A percentile compares a stretch with the other conserved stretches of the same genome.
Conservation (phyloP, 2,797 vertebrate genomes). For the Gadopsis bispinosus region DNA sequence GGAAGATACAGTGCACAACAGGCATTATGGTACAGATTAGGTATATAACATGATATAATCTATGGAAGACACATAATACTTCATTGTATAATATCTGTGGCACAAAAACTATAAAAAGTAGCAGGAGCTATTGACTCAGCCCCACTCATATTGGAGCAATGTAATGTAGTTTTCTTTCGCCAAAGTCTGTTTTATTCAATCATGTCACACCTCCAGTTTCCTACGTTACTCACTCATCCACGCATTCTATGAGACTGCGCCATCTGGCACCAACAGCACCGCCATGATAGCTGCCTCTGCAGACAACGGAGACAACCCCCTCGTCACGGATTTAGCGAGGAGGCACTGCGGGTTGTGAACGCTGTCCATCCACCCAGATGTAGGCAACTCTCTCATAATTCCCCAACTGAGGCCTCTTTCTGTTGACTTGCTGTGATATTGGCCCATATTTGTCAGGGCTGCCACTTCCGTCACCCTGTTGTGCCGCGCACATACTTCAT, state of each 20-base stretch:
- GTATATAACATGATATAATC: neutral
- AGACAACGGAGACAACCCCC: slow-evolving; percentile 32
- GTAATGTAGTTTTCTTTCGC: slow-evolving; percentile 43
- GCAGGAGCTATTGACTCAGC: slow-evolving; percentile 31
- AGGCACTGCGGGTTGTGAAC: slow-evolving; percentile 33
- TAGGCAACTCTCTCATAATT: slow-evolving; percentile 35
- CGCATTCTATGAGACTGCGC: slow-evolving; percentile 54
- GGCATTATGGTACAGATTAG: neutral
- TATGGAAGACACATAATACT: neutral
- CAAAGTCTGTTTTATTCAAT: slow-evolving; percentile 60
- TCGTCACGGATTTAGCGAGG: slow-evolving; percentile 34
- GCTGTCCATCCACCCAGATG: slow-evolving; percentile 48
- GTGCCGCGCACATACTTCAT: slow-evolving; percentile 27
- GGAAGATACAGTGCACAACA: neutral
- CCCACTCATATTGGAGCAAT: slow-evolving; percentile 29
- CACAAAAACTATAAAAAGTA: slow-evolving; percentile 11
- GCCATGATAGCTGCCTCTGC: slow-evolving; percentile 38
- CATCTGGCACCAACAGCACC: slow-evolving; percentile 69
- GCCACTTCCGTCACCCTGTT: slow-evolving; percentile 39
- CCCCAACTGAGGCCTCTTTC: slow-evolving; percentile 28
- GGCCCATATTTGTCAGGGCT: slow-evolving; percentile 49
- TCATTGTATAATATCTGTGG: neutral
- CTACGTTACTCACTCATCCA: slow-evolving; percentile 70
- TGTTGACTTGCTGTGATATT: slow-evolving; percentile 40
- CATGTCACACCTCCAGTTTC: slow-evolving; percentile 70